These are phyloP conservation scores for Peromyscus aztecus DNA, from an alignment of 2,797 vertebrate genomes.

Conservation along the genomic window DNA sequence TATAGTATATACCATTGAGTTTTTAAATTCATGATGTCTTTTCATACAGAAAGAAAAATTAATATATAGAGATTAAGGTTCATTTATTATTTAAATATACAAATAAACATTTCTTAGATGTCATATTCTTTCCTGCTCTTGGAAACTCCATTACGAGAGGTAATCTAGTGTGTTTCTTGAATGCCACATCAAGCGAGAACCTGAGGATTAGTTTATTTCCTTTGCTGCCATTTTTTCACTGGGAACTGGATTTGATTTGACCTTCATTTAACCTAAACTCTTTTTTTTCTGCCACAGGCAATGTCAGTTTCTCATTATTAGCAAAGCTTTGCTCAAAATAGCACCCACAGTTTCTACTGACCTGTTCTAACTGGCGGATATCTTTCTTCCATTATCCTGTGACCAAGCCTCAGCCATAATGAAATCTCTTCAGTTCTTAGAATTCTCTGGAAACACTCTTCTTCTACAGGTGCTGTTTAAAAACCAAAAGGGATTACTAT, in stretches of 20 bases:
- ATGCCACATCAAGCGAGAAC: slow-evolving; percentile 35
- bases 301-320: slow-evolving; percentile 47
- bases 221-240: slow-evolving; percentile 30
- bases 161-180: background rate
- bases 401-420: background rate
- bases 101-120: slow-evolving; percentile 49
- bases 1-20: background rate
- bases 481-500: slow-evolving; percentile 36
- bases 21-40: slow-evolving; percentile 4
- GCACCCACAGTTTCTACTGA: slow-evolving; percentile 37
- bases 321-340: slow-evolving; percentile 70
- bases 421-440: slow-evolving; percentile 23
- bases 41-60: slow-evolving; percentile 14
- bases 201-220: slow-evolving; percentile 48
- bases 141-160: slow-evolving; percentile 15
- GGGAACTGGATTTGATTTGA: slow-evolving; percentile 51
- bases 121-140: background rate
- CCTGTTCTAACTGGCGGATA: background rate
- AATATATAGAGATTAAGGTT: slow-evolving; percentile 20
- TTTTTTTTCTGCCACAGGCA: slow-evolving; percentile 35
- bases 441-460: background rate
- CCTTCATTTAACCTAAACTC: slow-evolving; percentile 57
- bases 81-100: slow-evolving; percentile 47
- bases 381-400: slow-evolving; percentile 5
- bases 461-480: background rate